Base-by-base conservation (phyloP, 2,797 vertebrate species). In the Sebastes itinus region DNA sequence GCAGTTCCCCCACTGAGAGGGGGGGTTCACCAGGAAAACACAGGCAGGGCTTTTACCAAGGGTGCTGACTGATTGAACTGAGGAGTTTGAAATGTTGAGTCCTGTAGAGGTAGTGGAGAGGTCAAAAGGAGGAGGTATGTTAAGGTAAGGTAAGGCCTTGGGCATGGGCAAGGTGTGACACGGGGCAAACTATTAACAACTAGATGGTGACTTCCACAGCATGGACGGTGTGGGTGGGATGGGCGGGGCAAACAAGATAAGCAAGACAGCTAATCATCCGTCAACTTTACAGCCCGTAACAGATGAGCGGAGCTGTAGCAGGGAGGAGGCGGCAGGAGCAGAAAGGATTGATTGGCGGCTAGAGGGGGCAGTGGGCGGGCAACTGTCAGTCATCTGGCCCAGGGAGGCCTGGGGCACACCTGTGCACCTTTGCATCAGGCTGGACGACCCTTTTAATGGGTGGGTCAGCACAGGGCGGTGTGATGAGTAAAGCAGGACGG, bases 211-310 rank as follows among this genome's bases (percentile, higher is more conserved):
- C 73, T 74, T 80, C 49, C 54, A 61, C 87, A 62, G 71, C 68
- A 38, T n/a, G 73, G 75, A 28, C 9, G 5, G 60, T 59, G 82
- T 59, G 60, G 74, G 79, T 58, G 79, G 69, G 58, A 70, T 66
- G 78, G 77, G 68, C 23, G 75, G 66, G 49, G 74, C 52, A 75
- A 78, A 84, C 30, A 62, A 88, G 84, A 91, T 89, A 88, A 91
- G 80, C 80, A 78, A 30, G 63, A 65, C 75, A 71, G 58, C 77
- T 88, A 86, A 81, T 88, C 82, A 84, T 81, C 87, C 77, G 88
- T 94, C 86, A 80, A 56, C 81, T 92, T 92, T 94, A 92, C 87
- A 38, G 81, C 86, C 81, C 22, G 8, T n/a, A 91, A 92, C 85
- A 95, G 84, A 93, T 85, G 82, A 94, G 87, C 67, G 67, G 86